Percentiles rank a stretch among this genome's conserved stretches.
Conservation (phyloP, 2,888 invertebrate species). For the Agrotis clavis region DNA sequence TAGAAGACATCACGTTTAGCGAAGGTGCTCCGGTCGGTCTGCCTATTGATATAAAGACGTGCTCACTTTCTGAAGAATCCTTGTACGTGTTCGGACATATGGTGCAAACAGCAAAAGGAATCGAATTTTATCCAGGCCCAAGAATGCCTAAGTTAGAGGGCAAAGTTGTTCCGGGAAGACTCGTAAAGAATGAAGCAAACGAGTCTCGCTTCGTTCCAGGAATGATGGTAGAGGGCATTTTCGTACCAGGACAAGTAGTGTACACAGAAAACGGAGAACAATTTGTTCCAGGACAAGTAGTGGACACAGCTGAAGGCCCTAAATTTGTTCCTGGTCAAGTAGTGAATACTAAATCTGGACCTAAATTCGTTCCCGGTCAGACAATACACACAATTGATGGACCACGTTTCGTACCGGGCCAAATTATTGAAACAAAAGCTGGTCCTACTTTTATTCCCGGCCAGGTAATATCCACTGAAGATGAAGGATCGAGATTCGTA, state of each 20-base stretch:
- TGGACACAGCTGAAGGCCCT: conserved; percentile 93
- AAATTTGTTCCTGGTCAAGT: conserved; percentile 95
- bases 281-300: conserved; percentile 94
- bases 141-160: conserved; percentile 89
- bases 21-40: conserved; percentile 90
- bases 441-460: conserved; percentile 95
- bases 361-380: conserved; percentile 93
- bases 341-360: conserved; percentile 92
- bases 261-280: conserved; percentile 93
- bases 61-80: conserved; percentile 88
- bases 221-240: conserved; percentile 92
- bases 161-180: conserved; percentile 92
- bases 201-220: conserved; percentile 93
- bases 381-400: conserved; percentile 94
- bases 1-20: conserved; percentile 90
- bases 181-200: conserved; percentile 91
- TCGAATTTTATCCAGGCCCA: conserved; percentile 92
- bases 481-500: conserved; percentile 91
- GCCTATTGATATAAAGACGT: conserved; percentile 91
- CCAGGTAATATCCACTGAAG: conserved; percentile 93
- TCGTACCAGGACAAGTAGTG: conserved; percentile 93
- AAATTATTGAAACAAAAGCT: conserved; percentile 94
- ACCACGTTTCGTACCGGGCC: conserved; percentile 94
- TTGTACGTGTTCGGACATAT: conserved; percentile 92
- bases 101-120: conserved; percentile 92